Conservation (phyloP, 2,888 invertebrate genomes). For the Keiferia lycopersicella region DNA sequence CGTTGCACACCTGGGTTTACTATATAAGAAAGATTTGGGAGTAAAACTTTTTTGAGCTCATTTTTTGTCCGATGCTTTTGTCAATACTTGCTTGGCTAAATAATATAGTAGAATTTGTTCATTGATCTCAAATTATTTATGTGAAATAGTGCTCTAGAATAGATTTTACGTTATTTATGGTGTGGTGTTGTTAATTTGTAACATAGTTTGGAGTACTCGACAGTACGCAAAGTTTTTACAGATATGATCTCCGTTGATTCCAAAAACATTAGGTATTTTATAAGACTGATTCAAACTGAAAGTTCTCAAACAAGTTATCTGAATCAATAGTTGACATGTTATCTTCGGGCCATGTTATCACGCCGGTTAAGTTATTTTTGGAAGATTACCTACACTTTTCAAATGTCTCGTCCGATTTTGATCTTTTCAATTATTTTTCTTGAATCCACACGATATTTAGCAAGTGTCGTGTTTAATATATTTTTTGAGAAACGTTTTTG, state of each 20-base stretch:
- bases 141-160: constrained; percentile 62
- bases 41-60: constrained; percentile 38
- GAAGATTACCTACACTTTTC: background rate
- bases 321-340: background rate
- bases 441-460: constrained; percentile 18
- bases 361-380: background rate
- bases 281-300: constrained; percentile 50
- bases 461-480: constrained; percentile 34
- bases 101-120: constrained; percentile 61
- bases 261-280: constrained; percentile 50
- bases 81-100: constrained; percentile 36
- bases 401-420: constrained; percentile 11
- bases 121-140: constrained; percentile 80
- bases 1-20: constrained; percentile 60
- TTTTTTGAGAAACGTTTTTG: constrained; percentile 47
- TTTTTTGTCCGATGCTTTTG: constrained; percentile 26
- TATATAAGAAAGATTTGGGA: constrained; percentile 46
- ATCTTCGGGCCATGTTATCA: background rate
- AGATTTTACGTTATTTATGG: constrained; percentile 69
- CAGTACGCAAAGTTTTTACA: constrained; percentile 38
- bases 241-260: constrained; percentile 67
- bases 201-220: constrained; percentile 37
- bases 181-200: constrained; percentile 36
- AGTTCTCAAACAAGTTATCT: constrained; percentile 7
- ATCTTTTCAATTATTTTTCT: background rate